phyloP scores from a whole-genome alignment of 92 coral and sea anemone species.

The Phenganax subtilis region DNA sequence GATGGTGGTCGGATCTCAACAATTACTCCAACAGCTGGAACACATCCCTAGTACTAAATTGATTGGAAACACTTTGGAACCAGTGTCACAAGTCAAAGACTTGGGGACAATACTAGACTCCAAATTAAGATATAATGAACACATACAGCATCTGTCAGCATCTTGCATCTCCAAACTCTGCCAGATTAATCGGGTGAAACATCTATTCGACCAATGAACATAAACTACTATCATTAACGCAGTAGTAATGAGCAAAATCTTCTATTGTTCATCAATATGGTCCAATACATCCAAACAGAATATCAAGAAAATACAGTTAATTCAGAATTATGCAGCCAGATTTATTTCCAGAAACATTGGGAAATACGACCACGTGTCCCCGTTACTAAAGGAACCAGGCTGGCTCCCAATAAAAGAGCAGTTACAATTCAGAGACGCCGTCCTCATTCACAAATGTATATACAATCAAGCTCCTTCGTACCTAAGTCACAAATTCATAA shows the following conservation, averaged over 20 bases:
- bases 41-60: not conserved
- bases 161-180: conserved; percentile 49
- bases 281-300: conserved; percentile 43
- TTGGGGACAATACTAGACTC: conserved; percentile 39
- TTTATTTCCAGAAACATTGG: not conserved
- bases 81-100: conserved; percentile 44
- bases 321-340: conserved; percentile 40
- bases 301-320: conserved; percentile 42
- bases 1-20: conserved; percentile 48
- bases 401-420: conserved; percentile 34
- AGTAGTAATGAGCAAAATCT: conserved; percentile 47
- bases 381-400: too few relatives aligned
- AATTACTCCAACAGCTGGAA: conserved; percentile 34
- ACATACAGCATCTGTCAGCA: conserved; percentile 14
- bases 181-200: conserved; percentile 44
- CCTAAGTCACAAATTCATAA: not conserved
- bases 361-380: conserved; percentile 40
- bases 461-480: not conserved
- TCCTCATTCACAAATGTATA: not conserved
- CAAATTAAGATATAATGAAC: conserved; percentile 46
- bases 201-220: conserved; percentile 39
- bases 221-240: conserved; percentile 27
- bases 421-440: not conserved
- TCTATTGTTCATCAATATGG: conserved; percentile 49
- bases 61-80: conserved; percentile 37